phyloP scores from a whole-genome alignment of 2,888 invertebrate species.

The Euzophera pinguis region DNA sequence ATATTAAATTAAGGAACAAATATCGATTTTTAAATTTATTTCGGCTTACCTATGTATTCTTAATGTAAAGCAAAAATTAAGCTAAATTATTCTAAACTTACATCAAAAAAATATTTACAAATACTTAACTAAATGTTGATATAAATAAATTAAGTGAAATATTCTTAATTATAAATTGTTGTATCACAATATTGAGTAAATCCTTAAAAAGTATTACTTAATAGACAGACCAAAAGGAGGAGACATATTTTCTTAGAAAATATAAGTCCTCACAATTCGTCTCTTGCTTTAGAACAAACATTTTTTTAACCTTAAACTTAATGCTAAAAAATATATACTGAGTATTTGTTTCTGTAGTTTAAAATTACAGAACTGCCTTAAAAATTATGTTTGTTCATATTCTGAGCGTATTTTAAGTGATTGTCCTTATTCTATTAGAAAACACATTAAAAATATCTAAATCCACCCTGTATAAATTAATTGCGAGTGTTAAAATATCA shows the following conservation, averaged over 20 bases:
- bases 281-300: not conserved
- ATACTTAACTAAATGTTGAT: constrained; percentile 1
- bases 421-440: not conserved
- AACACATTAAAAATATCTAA: not conserved
- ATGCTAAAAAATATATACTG: too few relatives aligned
- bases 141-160: constrained; percentile 18
- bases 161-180: constrained; percentile 32
- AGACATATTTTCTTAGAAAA: constrained; percentile 70
- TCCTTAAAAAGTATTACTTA: constrained; percentile 12
- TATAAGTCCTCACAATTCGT: constrained; percentile 71
- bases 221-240: constrained; percentile 63
- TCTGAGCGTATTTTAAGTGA: not conserved
- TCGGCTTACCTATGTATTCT: not conserved
- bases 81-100: constrained; percentile 13
- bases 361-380: too few relatives aligned
- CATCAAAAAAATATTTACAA: constrained; percentile 21
- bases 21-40: not conserved
- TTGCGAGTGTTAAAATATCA: not conserved
- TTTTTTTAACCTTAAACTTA: not conserved
- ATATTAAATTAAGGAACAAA: not conserved
- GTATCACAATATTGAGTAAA: constrained; percentile 53
- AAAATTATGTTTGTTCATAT: not conserved
- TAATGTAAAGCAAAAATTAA: constrained; percentile 11
- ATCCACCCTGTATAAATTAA: not conserved
- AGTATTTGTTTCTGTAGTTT: too few relatives aligned